A percentile compares a stretch with the other conserved stretches of the same genome.
Evolutionary conservation across 2,888 invertebrate species (phyloP).

Genomic region (Laothoe populi): DNA sequence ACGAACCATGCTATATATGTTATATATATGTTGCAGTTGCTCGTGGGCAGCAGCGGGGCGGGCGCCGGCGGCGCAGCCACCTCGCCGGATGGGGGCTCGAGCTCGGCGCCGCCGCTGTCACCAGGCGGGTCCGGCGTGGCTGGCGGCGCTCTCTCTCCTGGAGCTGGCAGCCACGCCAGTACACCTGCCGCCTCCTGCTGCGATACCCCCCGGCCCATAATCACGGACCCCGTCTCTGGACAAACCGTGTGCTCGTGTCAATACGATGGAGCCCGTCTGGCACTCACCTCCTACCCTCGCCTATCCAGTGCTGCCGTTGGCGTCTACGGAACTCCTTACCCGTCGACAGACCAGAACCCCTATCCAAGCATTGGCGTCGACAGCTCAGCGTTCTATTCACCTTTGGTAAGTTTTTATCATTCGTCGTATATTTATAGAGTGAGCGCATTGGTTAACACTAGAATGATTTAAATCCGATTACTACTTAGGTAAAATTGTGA

Average conservation of each 20-base stretch:
- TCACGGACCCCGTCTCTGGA: conserved; percentile 96
- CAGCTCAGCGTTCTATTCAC: conserved; percentile 97
- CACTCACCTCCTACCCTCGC: conserved; percentile 91
- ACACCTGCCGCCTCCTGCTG: conserved; percentile 89
- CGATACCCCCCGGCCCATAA: conserved; percentile 95
- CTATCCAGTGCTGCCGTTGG: conserved; percentile 91
- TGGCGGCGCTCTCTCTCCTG: conserved; percentile 85
- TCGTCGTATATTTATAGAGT: background rate
- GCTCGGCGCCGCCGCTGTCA: conserved; percentile 90
- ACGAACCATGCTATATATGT: too few relatives aligned
- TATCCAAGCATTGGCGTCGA: conserved; percentile 97
- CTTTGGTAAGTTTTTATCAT: conserved; percentile 90
- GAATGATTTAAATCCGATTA: background rate
- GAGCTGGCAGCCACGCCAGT: conserved; percentile 81
- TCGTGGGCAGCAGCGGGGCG: conserved; percentile 90
- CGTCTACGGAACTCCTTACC: conserved; percentile 94
- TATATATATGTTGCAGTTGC: conserved; percentile 86
- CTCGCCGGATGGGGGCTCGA: conserved; percentile 88
- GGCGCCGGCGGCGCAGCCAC: conserved; percentile 90
- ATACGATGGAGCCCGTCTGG: conserved; percentile 94
- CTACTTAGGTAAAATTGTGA: conserved; percentile 34
- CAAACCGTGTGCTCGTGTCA: conserved; percentile 98
- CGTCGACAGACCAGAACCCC: conserved; percentile 95
- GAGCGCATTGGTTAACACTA: too few relatives aligned
- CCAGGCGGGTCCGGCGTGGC: conserved; percentile 89